A percentile compares a stretch with the other conserved stretches of the same genome.
These are phyloP conservation scores for Oreochromis mossambicus DNA, from an alignment of 2,797 vertebrate genomes.

Conservation along the genomic window DNA sequence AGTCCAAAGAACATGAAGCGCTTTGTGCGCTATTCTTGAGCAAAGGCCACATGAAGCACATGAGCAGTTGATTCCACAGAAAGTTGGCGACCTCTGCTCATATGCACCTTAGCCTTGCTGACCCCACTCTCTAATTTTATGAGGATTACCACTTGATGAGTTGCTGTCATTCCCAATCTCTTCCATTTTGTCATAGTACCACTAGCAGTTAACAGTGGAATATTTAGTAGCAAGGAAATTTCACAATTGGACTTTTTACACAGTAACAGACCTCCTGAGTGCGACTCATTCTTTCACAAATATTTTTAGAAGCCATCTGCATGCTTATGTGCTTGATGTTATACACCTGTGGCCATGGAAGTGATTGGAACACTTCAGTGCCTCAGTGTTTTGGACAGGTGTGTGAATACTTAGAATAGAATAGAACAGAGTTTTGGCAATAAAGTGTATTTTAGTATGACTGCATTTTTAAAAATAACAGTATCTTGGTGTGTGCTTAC, in stretches of 20 bases:
- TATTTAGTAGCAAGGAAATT: background rate
- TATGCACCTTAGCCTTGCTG: background rate
- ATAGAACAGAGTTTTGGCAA: background rate
- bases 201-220: background rate
- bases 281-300: background rate
- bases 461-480: background rate
- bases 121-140: background rate
- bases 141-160: background rate
- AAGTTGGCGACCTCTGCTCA: background rate
- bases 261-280: background rate
- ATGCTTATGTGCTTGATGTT: background rate
- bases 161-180: background rate
- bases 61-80: background rate
- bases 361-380: background rate
- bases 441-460: background rate
- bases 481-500: constrained; percentile 62
- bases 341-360: background rate
- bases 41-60: background rate
- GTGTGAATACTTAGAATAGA: background rate
- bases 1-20: background rate
- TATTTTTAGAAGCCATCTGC: background rate
- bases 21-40: background rate
- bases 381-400: background rate
- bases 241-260: background rate
- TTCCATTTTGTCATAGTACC: background rate